Percentiles rank a stretch among this genome's conserved stretches.
phyloP scores from a whole-genome alignment of 2,797 vertebrate genomes.

The Gila robusta region DNA sequence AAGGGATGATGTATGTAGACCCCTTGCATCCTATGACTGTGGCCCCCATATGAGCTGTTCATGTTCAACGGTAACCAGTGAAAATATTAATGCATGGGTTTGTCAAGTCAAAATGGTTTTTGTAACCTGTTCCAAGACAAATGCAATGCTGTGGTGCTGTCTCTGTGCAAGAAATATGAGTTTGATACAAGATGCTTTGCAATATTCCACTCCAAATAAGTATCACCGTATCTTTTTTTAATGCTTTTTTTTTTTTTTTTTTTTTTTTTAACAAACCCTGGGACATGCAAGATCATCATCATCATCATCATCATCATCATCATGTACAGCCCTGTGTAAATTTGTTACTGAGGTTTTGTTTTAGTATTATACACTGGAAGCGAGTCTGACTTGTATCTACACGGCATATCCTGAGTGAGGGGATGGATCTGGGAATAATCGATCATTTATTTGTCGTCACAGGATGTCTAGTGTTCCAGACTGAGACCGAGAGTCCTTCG shows the following conservation, averaged over 20 bases:
- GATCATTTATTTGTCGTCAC: conserved; percentile 24
- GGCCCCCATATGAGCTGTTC: conserved; percentile 73
- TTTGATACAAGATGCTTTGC: conserved; percentile 81
- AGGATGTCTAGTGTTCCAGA: conserved; percentile 65
- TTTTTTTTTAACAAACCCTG: conserved; percentile 18
- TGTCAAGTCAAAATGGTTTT: conserved; percentile 74
- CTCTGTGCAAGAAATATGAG: conserved; percentile 72
- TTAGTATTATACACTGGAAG: conserved; percentile 86
- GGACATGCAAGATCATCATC: conserved; percentile 26
- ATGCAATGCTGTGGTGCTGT: conserved; percentile 75
- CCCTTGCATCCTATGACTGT: conserved; percentile 65
- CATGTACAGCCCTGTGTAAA: conserved; percentile 82
- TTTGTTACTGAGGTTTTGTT: conserved; percentile 80
- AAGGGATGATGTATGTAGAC: conserved; percentile 68
- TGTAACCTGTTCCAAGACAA: conserved; percentile 75
- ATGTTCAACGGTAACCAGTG: conserved; percentile 70
- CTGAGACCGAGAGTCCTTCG: conserved; percentile 61
- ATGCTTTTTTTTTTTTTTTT: conserved; percentile 45
- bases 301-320: conserved; percentile 64
- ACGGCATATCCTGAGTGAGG: conserved; percentile 66
- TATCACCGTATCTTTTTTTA: conserved; percentile 69
- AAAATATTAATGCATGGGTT: conserved; percentile 80
- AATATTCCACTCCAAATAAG: conserved; percentile 77
- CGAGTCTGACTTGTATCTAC: conserved; percentile 74
- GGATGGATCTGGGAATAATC: conserved; percentile 35